Percentiles rank a stretch among this genome's conserved stretches.
These are phyloP conservation scores for Brotula barbata DNA, from an alignment of 2,797 vertebrate species.

Conservation along the genomic window DNA sequence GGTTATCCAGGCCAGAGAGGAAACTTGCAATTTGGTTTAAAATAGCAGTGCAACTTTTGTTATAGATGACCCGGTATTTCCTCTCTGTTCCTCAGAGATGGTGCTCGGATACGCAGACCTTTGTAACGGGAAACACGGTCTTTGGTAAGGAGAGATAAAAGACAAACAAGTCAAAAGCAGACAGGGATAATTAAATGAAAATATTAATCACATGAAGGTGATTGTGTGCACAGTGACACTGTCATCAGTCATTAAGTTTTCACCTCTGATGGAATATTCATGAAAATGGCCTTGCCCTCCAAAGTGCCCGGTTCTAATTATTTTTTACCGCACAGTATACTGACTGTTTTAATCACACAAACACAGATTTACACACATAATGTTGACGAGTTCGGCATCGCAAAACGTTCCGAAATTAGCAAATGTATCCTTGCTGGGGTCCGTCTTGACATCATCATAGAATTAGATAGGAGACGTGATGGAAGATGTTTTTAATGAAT, in stretches of 20 bases:
- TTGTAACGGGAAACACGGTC: no score
- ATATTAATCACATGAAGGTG: no score
- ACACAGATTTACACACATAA: slow-evolving; percentile 24
- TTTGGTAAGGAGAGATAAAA: no score
- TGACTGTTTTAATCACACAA: slow-evolving; percentile 8
- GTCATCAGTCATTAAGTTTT: slow-evolving; percentile 24
- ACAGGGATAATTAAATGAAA: no score
- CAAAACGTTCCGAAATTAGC: slow-evolving; percentile 17
- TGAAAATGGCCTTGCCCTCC: slow-evolving; percentile 23
- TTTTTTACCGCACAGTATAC: slow-evolving; percentile 3
- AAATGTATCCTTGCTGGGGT: neutral
- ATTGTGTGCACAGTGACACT: no score
- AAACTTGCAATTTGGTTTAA: slow-evolving; percentile 11
- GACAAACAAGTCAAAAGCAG: no score
- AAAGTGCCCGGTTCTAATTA: slow-evolving; percentile 1
- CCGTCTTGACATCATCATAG: no score
- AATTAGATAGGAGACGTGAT: no score
- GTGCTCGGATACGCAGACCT: no score
- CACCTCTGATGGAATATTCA: no score
- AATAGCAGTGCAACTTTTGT: slow-evolving; percentile 11
- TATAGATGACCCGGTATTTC: slow-evolving; percentile 9
- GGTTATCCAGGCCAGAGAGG: slow-evolving; percentile 14
- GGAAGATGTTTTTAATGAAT: no score
- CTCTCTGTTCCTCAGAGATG: no score
- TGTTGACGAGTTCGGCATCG: slow-evolving; percentile 15